Evolutionary conservation across 2,113 vertebrate genomes (phyloP).

Genomic region (Malurus cyaneus): DNA sequence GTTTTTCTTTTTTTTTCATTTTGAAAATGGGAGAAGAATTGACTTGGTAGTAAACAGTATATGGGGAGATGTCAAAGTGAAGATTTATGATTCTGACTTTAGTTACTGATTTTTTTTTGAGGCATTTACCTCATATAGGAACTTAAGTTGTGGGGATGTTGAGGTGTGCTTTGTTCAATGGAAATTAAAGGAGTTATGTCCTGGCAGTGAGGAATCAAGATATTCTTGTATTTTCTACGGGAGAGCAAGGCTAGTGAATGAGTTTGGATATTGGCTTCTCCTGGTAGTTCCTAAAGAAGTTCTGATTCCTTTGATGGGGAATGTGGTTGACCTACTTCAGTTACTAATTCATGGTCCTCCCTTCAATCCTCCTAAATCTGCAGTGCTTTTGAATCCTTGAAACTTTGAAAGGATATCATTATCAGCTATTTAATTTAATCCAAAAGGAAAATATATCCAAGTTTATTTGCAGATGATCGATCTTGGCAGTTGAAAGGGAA

Average conservation of each 20-base stretch:
- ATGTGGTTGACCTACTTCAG: neutral
- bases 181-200: neutral
- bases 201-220: neutral
- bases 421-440: neutral
- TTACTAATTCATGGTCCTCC: neutral
- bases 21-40: neutral
- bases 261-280: neutral
- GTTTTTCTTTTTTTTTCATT: neutral
- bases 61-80: neutral
- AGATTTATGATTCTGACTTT: neutral
- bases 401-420: neutral
- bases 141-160: neutral
- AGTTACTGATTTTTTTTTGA: neutral
- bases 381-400: neutral
- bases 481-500: neutral
- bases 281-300: neutral
- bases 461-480: neutral
- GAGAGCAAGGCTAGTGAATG: neutral
- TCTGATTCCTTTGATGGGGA: neutral
- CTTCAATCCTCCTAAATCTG: neutral
- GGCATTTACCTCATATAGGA: neutral
- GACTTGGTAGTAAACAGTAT: neutral
- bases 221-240: neutral
- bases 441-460: neutral
- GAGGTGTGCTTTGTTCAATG: fast-evolving